Evolutionary conservation across 2,797 vertebrate species (phyloP).

Genomic region (Leptatherina wallacei): DNA sequence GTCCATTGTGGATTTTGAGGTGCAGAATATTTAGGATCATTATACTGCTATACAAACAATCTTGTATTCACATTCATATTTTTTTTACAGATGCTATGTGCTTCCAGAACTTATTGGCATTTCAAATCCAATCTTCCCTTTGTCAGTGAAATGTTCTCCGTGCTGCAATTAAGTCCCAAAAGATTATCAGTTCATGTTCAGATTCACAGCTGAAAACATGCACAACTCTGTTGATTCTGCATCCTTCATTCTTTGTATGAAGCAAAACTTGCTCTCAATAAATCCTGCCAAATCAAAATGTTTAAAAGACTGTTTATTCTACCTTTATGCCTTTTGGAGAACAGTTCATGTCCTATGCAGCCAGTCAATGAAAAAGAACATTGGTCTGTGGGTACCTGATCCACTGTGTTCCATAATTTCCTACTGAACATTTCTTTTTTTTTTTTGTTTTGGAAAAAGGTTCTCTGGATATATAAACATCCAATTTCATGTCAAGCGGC

Average conservation of each 20-base stretch:
- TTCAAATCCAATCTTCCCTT: not conserved
- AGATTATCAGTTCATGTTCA: not conserved
- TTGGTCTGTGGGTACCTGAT: not conserved
- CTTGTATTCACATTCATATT: not conserved
- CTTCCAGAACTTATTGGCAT: not conserved
- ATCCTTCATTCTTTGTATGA: not conserved
- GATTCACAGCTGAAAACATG: not conserved
- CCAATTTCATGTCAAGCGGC: slow-evolving; percentile 4
- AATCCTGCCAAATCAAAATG: not conserved
- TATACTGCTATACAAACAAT: not conserved
- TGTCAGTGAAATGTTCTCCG: not conserved
- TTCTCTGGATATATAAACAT: not conserved
- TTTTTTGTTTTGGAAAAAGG: not conserved
- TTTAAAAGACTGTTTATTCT: not conserved
- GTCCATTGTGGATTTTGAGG: not conserved
- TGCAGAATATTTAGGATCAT: not conserved
- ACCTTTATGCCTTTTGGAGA: not conserved
- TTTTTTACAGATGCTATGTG: not conserved
- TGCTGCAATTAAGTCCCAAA: too few species aligned
- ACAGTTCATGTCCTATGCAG: not conserved
- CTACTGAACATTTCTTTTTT: not conserved
- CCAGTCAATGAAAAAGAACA: not conserved
- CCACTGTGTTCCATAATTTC: not conserved
- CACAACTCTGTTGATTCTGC: not conserved
- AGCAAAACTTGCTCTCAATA: too few species aligned